A percentile compares a stretch with the other conserved stretches of the same genome.
phyloP scores from a whole-genome alignment of 2,888 invertebrate genomes.

The Dynastes tityus region DNA sequence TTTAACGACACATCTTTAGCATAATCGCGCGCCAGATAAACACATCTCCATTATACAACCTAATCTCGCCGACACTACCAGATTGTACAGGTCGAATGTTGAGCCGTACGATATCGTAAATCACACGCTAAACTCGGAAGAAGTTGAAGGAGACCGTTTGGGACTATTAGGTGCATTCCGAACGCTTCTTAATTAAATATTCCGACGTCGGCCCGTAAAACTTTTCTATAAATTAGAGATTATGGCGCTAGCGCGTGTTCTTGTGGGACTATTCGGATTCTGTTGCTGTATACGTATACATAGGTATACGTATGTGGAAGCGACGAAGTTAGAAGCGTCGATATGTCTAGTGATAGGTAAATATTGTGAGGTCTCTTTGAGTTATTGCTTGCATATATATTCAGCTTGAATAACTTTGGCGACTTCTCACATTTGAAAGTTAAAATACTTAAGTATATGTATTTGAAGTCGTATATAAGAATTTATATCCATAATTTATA shows the following conservation, averaged over 20 bases:
- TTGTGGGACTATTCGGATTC: no score
- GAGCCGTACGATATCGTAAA: background rate
- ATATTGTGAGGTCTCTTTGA: constrained; percentile 3
- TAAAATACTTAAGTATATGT: background rate
- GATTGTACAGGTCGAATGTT: background rate
- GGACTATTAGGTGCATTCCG: background rate
- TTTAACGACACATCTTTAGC: constrained; percentile 21
- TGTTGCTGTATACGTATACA: no score
- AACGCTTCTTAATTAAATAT: constrained; percentile 21
- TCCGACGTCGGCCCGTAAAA: constrained; percentile 48
- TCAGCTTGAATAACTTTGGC: no score
- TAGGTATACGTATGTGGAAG: background rate
- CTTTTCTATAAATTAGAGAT: constrained; percentile 53
- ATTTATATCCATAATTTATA: constrained; percentile 16
- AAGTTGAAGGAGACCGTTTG: background rate
- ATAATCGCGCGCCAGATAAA: background rate
- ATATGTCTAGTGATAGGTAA: background rate
- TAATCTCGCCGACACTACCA: background rate
- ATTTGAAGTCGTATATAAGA: constrained; percentile 19
- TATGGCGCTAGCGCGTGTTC: constrained; percentile 21
- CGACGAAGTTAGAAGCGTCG: no score
- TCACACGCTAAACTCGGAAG: background rate
- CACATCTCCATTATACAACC: background rate
- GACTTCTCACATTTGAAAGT: background rate
- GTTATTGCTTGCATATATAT: background rate